These are phyloP conservation scores for Synergus japonicus DNA, from an alignment of 2,888 invertebrate species.

Conservation along the genomic window DNA sequence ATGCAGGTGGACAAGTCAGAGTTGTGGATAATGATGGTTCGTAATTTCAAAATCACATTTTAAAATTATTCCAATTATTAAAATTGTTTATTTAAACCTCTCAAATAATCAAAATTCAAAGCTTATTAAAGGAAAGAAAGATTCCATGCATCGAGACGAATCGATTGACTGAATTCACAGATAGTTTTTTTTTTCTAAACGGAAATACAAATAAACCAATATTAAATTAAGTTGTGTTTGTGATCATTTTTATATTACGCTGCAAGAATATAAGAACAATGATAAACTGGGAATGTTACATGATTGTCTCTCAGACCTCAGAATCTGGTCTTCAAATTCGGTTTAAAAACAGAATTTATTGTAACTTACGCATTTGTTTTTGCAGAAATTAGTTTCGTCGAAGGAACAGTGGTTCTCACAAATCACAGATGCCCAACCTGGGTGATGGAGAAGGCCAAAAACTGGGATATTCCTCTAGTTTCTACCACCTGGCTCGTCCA, in stretches of 20 bases:
- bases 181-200: too few relatives aligned
- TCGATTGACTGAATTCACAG: too few relatives aligned
- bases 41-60: neutral
- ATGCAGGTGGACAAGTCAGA: conserved; percentile 78
- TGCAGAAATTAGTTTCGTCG: conserved; percentile 63
- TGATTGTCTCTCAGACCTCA: too few relatives aligned
- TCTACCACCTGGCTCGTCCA: conserved; percentile 86
- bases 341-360: neutral
- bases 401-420: conserved; percentile 80
- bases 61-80: conserved; percentile 5
- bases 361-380: conserved; percentile 61
- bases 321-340: conserved; percentile 8
- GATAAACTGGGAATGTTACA: too few relatives aligned
- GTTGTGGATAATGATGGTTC: conserved; percentile 66
- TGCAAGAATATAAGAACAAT: too few relatives aligned
- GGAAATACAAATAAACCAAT: too few relatives aligned
- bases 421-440: conserved; percentile 82
- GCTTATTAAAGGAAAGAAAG: too few relatives aligned
- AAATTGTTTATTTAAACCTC: neutral
- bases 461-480: conserved; percentile 82
- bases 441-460: conserved; percentile 78
- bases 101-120: too few relatives aligned
- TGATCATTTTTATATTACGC: too few relatives aligned
- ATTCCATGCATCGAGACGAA: too few relatives aligned
- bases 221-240: too few relatives aligned